These are phyloP conservation scores for Balaenoptera acutorostrata DNA, from an alignment of 2,113 vertebrate species.

Conservation along the genomic window DNA sequence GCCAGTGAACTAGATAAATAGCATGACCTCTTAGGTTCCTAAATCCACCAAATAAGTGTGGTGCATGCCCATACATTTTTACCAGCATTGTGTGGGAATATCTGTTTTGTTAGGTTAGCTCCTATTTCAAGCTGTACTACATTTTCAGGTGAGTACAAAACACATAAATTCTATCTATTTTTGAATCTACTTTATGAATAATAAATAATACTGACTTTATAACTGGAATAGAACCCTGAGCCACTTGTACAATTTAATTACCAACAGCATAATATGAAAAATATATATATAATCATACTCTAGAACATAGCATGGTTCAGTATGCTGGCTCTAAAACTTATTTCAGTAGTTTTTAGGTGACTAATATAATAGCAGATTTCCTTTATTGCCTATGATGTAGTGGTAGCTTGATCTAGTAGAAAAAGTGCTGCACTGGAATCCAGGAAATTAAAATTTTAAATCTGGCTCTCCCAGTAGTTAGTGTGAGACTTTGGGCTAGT, in stretches of 20 bases:
- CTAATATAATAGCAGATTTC: neutral
- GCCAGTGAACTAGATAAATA: neutral
- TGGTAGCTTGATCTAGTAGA: neutral
- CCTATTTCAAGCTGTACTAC: neutral
- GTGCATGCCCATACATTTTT: neutral
- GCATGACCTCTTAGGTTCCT: neutral
- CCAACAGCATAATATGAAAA: neutral
- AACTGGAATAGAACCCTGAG: neutral
- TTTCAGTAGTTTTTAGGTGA: neutral
- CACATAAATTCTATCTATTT: neutral
- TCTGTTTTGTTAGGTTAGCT: neutral
- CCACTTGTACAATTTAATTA: neutral
- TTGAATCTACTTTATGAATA: neutral
- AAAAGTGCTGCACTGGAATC: neutral
- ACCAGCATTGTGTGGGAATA: neutral
- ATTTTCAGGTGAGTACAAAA: neutral
- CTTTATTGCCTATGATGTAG: neutral
- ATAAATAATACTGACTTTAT: neutral
- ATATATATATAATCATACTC: neutral
- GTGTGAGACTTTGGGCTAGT: neutral
- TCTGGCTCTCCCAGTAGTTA: neutral
- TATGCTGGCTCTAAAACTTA: neutral
- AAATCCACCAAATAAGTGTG: neutral
- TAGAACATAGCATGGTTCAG: neutral
- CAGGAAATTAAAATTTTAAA: neutral